Percentiles rank a stretch among this genome's conserved stretches.
phyloP scores from a whole-genome alignment of 2,113 vertebrate genomes.

The Muntiacus reevesi region DNA sequence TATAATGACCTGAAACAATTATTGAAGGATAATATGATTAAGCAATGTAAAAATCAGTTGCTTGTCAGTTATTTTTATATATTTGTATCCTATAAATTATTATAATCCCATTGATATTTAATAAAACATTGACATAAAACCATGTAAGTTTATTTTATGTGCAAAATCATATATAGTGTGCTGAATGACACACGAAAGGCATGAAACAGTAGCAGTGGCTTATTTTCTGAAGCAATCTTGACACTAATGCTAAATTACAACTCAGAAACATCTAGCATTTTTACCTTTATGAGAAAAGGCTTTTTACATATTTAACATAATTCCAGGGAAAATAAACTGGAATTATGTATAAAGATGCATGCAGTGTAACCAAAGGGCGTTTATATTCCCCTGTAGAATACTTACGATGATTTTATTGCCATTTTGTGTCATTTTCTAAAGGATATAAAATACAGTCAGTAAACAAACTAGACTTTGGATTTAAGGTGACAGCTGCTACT shows the following conservation, averaged over 20 bases:
- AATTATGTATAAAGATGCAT: constrained; percentile 90
- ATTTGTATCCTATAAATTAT: constrained; percentile 73
- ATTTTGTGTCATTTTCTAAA: constrained; percentile 91
- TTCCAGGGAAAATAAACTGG: constrained; percentile 88
- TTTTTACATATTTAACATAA: constrained; percentile 96
- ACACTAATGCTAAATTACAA: constrained; percentile 86
- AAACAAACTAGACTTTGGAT: constrained; percentile 91
- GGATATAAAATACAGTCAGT: constrained; percentile 85
- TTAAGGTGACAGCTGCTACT: constrained; percentile 88
- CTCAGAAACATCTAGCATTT: constrained; percentile 81
- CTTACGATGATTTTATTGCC: constrained; percentile 92
- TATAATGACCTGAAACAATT: constrained; percentile 64
- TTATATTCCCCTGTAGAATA: constrained; percentile 89
- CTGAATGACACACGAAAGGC: constrained; percentile 84
- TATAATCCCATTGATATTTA: constrained; percentile 68
- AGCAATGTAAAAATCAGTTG: constrained; percentile 60
- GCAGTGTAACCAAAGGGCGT: constrained; percentile 90
- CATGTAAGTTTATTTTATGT: constrained; percentile 78
- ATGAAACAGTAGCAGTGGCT: constrained; percentile 79
- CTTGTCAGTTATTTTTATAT: constrained; percentile 70
- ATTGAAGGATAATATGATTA: constrained; percentile 66
- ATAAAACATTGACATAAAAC: constrained; percentile 79
- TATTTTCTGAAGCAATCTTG: constrained; percentile 83
- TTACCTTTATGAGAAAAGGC: constrained; percentile 85
- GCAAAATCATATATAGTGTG: constrained; percentile 75